phyloP scores from a whole-genome alignment of 2,113 vertebrate genomes.

The Chloroceryle aenea region DNA sequence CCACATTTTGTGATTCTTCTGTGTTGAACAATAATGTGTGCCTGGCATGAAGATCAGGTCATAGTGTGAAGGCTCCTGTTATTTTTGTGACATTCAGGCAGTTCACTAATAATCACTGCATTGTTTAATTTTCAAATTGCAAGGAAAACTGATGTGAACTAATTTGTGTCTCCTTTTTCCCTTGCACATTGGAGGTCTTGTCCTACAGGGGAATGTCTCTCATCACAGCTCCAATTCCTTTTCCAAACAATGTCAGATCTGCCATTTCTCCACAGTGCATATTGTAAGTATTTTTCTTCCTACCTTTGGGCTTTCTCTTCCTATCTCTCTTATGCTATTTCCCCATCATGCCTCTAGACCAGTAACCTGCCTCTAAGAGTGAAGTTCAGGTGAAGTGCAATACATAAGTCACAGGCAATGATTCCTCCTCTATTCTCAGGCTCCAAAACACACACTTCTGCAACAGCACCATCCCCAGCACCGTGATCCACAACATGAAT shows the following conservation, averaged over 20 bases:
- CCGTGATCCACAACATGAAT: background rate
- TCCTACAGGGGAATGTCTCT: background rate
- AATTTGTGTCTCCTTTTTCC: background rate
- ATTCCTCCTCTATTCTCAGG: background rate
- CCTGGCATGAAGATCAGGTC: background rate
- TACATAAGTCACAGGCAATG: rapidly evolving
- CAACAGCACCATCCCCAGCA: background rate
- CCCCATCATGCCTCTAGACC: background rate
- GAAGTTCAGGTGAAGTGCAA: background rate
- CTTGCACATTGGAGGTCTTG: background rate
- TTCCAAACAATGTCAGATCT: background rate
- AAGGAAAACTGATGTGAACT: background rate
- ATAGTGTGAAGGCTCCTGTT: background rate
- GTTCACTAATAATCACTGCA: background rate
- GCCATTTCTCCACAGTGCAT: background rate
- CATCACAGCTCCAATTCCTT: background rate
- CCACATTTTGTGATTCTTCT: background rate
- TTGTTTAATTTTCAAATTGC: background rate
- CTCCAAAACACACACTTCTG: background rate
- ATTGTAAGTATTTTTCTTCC: background rate
- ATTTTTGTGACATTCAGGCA: background rate
- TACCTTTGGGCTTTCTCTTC: background rate
- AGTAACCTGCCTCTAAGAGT: background rate
- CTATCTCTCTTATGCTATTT: background rate
- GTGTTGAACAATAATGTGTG: background rate